phyloP scores from a whole-genome alignment of 2,888 invertebrate species.

The Anorthoa munda region DNA sequence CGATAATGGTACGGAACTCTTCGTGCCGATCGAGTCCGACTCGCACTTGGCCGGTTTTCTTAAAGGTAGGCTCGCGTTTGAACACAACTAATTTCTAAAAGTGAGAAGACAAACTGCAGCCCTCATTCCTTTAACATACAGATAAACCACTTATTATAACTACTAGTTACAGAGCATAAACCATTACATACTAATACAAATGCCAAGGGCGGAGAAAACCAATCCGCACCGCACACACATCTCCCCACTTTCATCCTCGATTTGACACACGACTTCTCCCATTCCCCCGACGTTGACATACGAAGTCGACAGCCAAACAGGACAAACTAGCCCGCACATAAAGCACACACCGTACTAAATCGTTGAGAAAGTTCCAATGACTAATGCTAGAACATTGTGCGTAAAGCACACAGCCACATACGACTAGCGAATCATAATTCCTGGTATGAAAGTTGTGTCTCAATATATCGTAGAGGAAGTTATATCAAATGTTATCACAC shows the following conservation, averaged over 20 bases:
- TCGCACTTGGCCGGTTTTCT: no score
- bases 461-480: slow-evolving; percentile 66
- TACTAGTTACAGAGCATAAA: background rate
- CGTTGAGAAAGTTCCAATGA: slow-evolving; percentile 62
- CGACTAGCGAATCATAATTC: slow-evolving; percentile 53
- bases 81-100: no score
- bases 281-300: slow-evolving; percentile 44
- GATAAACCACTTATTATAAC: background rate
- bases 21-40: no score
- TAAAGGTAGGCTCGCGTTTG: no score
- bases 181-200: background rate
- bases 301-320: slow-evolving; percentile 26
- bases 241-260: slow-evolving; percentile 41
- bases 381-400: slow-evolving; percentile 50
- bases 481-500: slow-evolving; percentile 65
- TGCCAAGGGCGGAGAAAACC: slow-evolving; percentile 31
- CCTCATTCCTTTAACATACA: background rate
- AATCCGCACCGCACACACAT: slow-evolving; percentile 1
- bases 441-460: slow-evolving; percentile 64
- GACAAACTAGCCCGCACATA: slow-evolving; percentile 47
- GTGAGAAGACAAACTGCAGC: background rate
- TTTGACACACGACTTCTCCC: slow-evolving; percentile 38
- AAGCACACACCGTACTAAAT: slow-evolving; percentile 54
- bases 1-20: no score
- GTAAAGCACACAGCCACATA: slow-evolving; percentile 53